Conservation (phyloP, 1,140 invertebrate genomes). For the Panulirus ornatus region DNA sequence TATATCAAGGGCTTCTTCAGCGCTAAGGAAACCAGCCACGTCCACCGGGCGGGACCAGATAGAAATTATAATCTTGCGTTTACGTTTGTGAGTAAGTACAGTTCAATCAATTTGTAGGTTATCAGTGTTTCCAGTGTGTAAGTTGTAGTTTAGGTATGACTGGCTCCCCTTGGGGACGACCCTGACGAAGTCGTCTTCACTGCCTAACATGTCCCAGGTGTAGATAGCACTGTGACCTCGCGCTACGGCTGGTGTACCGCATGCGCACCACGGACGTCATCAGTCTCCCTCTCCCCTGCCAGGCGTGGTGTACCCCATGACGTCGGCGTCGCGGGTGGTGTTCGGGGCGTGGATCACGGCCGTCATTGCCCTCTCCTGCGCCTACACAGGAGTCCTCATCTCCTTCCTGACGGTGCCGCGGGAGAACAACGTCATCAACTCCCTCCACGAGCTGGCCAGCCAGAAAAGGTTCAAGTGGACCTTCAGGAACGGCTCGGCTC, state of each 20-base stretch:
- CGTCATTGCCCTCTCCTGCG: constrained; percentile 27
- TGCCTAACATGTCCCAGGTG: neutral
- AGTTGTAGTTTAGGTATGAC: too few relatives aligned
- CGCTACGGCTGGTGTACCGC: neutral
- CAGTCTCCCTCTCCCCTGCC: neutral
- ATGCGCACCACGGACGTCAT: too few relatives aligned
- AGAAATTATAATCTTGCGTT: too few relatives aligned
- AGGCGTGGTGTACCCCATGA: constrained; percentile 40
- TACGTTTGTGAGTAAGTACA: too few relatives aligned
- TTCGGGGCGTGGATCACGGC: constrained; percentile 30
- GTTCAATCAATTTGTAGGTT: too few relatives aligned
- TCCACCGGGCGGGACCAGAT: too few relatives aligned
- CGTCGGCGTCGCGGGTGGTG: neutral
- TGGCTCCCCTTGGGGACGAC: too few relatives aligned
- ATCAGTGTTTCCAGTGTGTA: too few relatives aligned
- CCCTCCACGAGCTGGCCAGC: constrained; percentile 73
- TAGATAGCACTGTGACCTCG: too few relatives aligned
- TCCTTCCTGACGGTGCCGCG: constrained; percentile 76
- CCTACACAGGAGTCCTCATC: constrained; percentile 75
- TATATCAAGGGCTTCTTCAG: too few relatives aligned
- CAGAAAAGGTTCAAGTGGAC: constrained; percentile 75
- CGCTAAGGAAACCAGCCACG: too few relatives aligned
- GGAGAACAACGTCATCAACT: constrained; percentile 70
- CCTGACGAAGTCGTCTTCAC: too few relatives aligned
- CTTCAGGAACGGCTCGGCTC: constrained; percentile 73